phyloP scores from a whole-genome alignment of 2,797 vertebrate genomes.

The Anguilla marmorata region DNA sequence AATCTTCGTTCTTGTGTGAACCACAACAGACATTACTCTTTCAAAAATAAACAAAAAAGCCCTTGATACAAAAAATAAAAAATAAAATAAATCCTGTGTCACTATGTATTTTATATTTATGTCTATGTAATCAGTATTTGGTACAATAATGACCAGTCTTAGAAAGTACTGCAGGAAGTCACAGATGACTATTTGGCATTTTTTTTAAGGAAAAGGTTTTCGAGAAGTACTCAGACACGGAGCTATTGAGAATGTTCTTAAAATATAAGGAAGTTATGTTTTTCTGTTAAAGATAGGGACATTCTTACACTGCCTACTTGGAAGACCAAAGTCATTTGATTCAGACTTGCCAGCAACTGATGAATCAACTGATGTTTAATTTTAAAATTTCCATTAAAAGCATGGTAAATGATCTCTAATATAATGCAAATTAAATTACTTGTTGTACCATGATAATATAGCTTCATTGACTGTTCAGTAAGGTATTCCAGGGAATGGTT shows the following conservation, averaged over 20 bases:
- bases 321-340: background rate
- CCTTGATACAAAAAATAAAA: too few relatives aligned
- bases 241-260: background rate
- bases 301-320: background rate
- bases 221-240: background rate
- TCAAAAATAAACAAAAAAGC: background rate
- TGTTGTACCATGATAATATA: background rate
- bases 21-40: too few relatives aligned
- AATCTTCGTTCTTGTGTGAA: too few relatives aligned
- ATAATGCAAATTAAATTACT: too few relatives aligned
- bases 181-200: too few relatives aligned
- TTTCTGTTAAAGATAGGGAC: background rate
- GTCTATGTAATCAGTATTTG: too few relatives aligned
- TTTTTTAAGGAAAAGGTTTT: background rate
- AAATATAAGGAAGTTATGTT: background rate
- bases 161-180: background rate
- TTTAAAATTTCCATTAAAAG: too few relatives aligned
- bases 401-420: too few relatives aligned
- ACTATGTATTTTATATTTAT: too few relatives aligned
- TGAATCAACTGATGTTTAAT: background rate
- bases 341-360: background rate
- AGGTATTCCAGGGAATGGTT: constrained; percentile 42
- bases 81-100: too few relatives aligned
- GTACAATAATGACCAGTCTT: background rate
- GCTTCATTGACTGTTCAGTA: constrained; percentile 52